Conservation (phyloP, 2,113 vertebrate species). For the Labeo rohita region DNA sequence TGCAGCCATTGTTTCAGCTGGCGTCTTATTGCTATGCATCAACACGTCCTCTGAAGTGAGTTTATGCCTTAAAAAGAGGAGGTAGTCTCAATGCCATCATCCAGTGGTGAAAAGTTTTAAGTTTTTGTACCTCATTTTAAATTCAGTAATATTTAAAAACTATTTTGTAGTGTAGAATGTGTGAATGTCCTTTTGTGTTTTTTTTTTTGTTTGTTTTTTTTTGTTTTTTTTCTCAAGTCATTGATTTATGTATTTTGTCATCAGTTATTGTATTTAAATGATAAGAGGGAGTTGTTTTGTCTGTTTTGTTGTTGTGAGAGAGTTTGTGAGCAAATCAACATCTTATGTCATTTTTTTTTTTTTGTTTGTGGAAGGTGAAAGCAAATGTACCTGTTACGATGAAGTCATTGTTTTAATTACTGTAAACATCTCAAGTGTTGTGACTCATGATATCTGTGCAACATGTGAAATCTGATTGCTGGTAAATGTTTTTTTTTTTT, state of each 20-base stretch:
- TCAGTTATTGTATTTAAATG: constrained; percentile 17
- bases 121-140: constrained; percentile 21
- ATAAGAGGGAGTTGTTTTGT: not conserved
- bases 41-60: constrained; percentile 9
- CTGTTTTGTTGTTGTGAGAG: not conserved
- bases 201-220: too few relatives aligned
- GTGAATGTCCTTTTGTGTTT: not conserved
- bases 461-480: constrained; percentile 26
- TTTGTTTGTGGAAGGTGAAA: not conserved
- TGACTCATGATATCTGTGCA: not conserved
- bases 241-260: not conserved
- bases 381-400: constrained; percentile 7
- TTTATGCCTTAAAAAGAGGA: constrained; percentile 22
- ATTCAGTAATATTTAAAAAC: constrained; percentile 6
- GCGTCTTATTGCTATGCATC: constrained; percentile 20
- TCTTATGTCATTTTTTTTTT: not conserved
- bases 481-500: not conserved
- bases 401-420: constrained; percentile 8
- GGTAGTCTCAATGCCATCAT: not conserved
- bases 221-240: not conserved
- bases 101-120: not conserved
- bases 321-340: not conserved
- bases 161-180: not conserved
- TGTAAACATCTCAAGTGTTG: constrained; percentile 22
- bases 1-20: not conserved